Percentiles rank a stretch among this genome's conserved stretches.
These are phyloP conservation scores for Enteromius viviparus DNA, from an alignment of 2,797 vertebrate species.

Conservation along the genomic window DNA sequence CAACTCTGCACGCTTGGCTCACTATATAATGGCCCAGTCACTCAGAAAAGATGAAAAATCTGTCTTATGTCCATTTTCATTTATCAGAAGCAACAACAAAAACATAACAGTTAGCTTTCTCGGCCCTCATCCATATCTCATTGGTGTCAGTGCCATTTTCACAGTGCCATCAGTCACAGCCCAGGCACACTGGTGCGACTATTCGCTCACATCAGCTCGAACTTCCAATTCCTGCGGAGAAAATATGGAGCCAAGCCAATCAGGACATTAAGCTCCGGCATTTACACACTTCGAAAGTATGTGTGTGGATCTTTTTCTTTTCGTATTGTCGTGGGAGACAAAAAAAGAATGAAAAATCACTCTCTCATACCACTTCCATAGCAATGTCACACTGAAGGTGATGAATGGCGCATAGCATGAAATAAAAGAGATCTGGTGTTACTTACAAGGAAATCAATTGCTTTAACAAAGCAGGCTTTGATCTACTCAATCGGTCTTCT, in stretches of 20 bases:
- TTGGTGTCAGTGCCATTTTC: conserved; percentile 60
- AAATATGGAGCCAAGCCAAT: conserved; percentile 49
- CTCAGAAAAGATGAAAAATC: conserved; percentile 59
- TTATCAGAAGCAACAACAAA: conserved; percentile 64
- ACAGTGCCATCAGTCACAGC: conserved; percentile 53
- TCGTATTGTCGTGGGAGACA: background rate
- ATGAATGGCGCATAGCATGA: conserved; percentile 10
- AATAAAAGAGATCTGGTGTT: conserved; percentile 13
- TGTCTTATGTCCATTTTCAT: conserved; percentile 62
- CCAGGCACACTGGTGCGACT: conserved; percentile 13
- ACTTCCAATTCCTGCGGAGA: conserved; percentile 27
- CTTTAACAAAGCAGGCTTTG: conserved; percentile 39
- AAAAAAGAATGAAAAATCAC: conserved; percentile 38
- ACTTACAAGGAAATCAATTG: conserved; percentile 38
- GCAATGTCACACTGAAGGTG: conserved; percentile 12
- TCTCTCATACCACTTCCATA: conserved; percentile 10
- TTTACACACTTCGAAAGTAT: conserved; percentile 18
- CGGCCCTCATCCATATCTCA: conserved; percentile 40
- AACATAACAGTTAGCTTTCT: conserved; percentile 61
- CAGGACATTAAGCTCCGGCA: conserved; percentile 40
- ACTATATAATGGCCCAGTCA: conserved; percentile 64
- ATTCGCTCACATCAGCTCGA: conserved; percentile 38
- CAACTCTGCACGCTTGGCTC: conserved; percentile 51
- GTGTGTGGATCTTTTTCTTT: background rate
- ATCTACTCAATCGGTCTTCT: conserved; percentile 12